These are phyloP conservation scores for Polydrusus tereticollis DNA, from an alignment of 2,888 invertebrate genomes.

Conservation along the genomic window DNA sequence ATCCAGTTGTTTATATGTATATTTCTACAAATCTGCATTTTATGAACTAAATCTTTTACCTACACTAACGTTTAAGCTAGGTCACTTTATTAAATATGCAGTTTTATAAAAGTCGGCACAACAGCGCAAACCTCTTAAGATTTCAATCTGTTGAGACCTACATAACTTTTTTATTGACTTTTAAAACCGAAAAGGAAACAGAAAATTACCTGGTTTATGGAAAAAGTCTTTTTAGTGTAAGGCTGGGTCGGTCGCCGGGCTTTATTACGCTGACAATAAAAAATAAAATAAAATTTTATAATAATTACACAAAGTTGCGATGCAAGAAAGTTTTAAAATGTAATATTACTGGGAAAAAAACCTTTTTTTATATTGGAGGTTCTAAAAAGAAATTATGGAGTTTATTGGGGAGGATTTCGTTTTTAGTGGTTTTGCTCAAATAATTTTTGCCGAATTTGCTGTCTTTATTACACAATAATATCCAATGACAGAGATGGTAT, in stretches of 20 bases:
- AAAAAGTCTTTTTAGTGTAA: conserved; percentile 25
- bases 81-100: conserved; percentile 1
- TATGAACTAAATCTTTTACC: neutral
- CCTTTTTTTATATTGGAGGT: neutral
- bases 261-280: conserved; percentile 21
- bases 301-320: conserved; percentile 39
- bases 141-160: conserved; percentile 26
- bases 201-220: conserved; percentile 28
- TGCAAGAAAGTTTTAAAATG: conserved; percentile 17
- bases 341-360: conserved; percentile 9
- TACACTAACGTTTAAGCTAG: neutral
- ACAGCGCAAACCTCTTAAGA: conserved; percentile 15
- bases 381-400: neutral
- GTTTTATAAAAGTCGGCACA: conserved; percentile 5
- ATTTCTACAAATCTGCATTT: neutral
- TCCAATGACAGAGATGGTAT: too few species aligned
- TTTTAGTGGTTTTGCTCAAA: neutral
- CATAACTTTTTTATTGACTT: conserved; percentile 32
- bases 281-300: conserved; percentile 39
- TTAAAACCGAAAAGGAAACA: conserved; percentile 27
- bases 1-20: too few species aligned
- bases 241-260: conserved; percentile 6
- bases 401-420: neutral
- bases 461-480: too few species aligned
- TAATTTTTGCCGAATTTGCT: neutral